Base-by-base conservation (phyloP, 2,797 vertebrate species). In the Babyrousa celebensis region DNA sequence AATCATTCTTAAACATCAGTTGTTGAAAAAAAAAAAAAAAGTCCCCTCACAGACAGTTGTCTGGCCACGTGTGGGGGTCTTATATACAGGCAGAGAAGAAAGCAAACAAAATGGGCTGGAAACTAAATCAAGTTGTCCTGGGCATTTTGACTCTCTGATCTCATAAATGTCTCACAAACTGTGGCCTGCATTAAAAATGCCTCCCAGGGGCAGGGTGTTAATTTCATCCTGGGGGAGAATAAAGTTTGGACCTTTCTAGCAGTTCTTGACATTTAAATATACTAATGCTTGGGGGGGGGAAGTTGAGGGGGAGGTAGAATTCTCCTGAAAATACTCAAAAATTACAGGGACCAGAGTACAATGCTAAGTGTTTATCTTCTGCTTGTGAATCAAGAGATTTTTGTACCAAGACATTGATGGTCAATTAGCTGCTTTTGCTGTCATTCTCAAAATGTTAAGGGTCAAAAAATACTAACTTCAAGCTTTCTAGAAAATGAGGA, bases 391-490 rank as follows among this genome's bases (percentile, higher is more conserved):
- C 87, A 89, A 80, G 40, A 27, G 60, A 27, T 48, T 88, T 71
- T 12, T 80, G 11, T 29, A 85, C 27, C 14, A 93, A 82, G 62
- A 93, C 36, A 89, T 7, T 68, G 6, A 75, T 85, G 74, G 72
- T 67, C 43, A 87, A 20, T 32, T 74, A 82, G 79, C 36, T 32
- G 3, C 25, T 63, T 83, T 60, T 72, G 21, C n/a, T 84, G 21
- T 79, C 48, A 71, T 56, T 68, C 89, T 63, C 63, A 32, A 16
- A 71, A 65, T 20, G 54, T n/a, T 82, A 82, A 97, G 40, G 65
- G 70, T 78, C 70, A 87, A 82, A 4, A 95, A 77, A 94, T 40
- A 93, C 0, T 43, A 78, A n/a, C 70, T 90, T 79, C 52, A 82
- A 80, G 40, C 48, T 21, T 79, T 67, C 56, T 75, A 83, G n/a